phyloP scores from a whole-genome alignment of 2,113 vertebrate genomes.

The Macrotus californicus region DNA sequence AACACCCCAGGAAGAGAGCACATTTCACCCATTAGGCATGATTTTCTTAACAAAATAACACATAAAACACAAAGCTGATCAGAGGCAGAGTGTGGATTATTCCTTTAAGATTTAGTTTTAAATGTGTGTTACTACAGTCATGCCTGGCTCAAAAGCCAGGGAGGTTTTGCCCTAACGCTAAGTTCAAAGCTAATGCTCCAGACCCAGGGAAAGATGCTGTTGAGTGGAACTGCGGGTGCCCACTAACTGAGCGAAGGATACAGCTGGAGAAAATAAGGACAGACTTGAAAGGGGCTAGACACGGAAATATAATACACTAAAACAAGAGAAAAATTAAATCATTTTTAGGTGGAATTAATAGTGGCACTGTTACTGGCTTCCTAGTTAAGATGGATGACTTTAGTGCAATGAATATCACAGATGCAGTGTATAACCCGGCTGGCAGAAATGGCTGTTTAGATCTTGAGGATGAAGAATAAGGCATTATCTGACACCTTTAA shows the following conservation, averaged over 20 bases:
- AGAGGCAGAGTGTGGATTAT: not conserved
- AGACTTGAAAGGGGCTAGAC: not conserved
- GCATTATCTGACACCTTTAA: not conserved
- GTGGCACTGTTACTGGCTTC: not conserved
- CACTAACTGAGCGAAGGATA: not conserved
- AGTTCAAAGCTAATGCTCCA: not conserved
- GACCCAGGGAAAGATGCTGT: not conserved
- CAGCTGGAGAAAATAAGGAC: not conserved
- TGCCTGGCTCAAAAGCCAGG: not conserved
- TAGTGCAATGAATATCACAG: not conserved
- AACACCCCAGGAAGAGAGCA: not conserved
- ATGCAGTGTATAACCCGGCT: not conserved
- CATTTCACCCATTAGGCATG: not conserved
- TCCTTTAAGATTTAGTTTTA: not conserved
- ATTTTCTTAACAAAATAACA: not conserved
- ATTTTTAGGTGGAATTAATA: not conserved
- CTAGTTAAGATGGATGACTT: not conserved
- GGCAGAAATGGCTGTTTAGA: not conserved
- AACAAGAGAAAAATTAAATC: not conserved
- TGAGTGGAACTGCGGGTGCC: not conserved
- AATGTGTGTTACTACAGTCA: not conserved
- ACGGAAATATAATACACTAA: not conserved
- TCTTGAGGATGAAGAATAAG: not conserved
- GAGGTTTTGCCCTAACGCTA: not conserved
- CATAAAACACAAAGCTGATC: not conserved